Evolutionary conservation across 2,888 invertebrate species (phyloP), one percentile per base, ranked within the genome.

Genomic region (Geophilus truncorum): DNA sequence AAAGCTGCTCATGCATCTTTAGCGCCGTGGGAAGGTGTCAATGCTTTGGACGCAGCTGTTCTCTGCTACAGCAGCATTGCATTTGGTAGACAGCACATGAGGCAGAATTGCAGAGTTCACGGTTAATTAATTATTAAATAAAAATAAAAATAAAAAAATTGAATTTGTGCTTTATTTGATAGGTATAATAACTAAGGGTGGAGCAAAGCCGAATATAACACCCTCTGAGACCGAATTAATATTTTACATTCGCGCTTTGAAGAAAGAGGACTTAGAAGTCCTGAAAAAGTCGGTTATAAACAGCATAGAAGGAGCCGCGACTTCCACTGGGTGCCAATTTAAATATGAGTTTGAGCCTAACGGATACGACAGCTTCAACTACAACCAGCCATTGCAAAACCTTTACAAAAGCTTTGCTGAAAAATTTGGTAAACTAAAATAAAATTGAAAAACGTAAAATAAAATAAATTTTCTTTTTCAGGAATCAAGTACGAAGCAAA

Each of bases 31-130:
- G 84, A 86, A 81, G 87, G 87, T n/a, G 40, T 86, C 9, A 87
- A 87, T 83, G 87, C 87, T 0, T 84, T 87, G n/a, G 87, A 87
- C 83, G 87, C 87, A 34, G 87, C 86, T 9, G 87, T 87, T 7
- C 81, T 85, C 78, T 86, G 86, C 79, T 87, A 87, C 81, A 86
- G 85, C 81, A 85, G 83, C 76, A 82, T 87, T 9, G 85, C 86
- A 0, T 84, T 85, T 80, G 83, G 86, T 51, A 82, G 87, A n/a
- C 87, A 87, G 81, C 87, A 87, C 81, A 86, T 87, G 84, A 86
- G 85, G 81, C 86, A 87, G 1, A 84, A 84, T 1, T 87, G 86
- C 85, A 84, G 85, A 82, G 84, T 86, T n/a, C 87, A 87, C 84
- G 87, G 87, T 87, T 83, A 81, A 80, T 76, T 6, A 45, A 5